Evolutionary conservation across 1,140 invertebrate genomes (phyloP), one percentile per base, ranked within the genome.

Genomic region (Formica exsecta): DNA sequence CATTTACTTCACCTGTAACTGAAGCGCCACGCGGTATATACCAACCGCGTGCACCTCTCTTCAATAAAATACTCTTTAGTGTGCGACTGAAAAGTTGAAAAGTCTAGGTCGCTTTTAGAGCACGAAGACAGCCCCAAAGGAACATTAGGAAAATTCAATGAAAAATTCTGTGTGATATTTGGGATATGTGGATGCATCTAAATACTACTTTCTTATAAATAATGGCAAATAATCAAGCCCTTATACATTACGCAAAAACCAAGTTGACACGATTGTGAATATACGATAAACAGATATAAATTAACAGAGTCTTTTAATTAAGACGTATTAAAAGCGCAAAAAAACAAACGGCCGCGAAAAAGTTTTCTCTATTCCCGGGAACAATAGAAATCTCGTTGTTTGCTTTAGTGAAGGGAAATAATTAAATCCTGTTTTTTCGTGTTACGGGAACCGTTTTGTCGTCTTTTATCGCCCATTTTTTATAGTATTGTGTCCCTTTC

Each of bases 1-100:
- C 79, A 83, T 83, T 74, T 83, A 83, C 79, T 61, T 71, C 57
- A 57, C 41, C 79, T 73, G 79, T 83, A 83, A 71, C 66, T 44
- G 51, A 81, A 73, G 51, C 66, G 51, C 66, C 54, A 83, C 68
- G 36, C 68, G 79, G 13, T 51, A 51, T 73, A 83, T 57, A 83
- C 13, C 65, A 38, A 62, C 29, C 38, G 48, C 48, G n/a, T 44
- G 68, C 29, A 74, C 62, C 79, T 54, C 61, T 83, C 68, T 48
- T 83, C 68, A 73, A 74, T 83, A 83, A 83, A 83, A 44, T 61
- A 62, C 68, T 61, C 38, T 32, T 54, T 62, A 48, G 19, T 5
- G 25, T 9, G 36, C 48, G 22, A 25, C n/a, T 48, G n/a, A 61
- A 83, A 48, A 44, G 36, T 64, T 54, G n/a, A 38, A 61, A 74